Evolutionary conservation across 2,113 vertebrate genomes (phyloP).

Genomic region (Actenoides hombroni): DNA sequence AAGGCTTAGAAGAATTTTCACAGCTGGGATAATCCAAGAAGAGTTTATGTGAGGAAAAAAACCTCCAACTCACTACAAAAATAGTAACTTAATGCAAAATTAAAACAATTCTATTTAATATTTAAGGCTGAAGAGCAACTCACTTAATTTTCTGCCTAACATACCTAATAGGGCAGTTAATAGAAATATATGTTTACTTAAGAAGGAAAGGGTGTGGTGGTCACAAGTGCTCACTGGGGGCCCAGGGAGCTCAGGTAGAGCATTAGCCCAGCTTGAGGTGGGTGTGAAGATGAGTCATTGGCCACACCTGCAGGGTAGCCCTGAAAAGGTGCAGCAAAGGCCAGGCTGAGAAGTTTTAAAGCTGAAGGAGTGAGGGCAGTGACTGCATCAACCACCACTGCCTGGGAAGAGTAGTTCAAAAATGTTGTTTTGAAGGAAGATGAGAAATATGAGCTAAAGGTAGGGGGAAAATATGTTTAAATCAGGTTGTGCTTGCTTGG

Average conservation of each 20-base stretch:
- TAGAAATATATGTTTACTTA: background rate
- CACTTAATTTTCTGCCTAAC: background rate
- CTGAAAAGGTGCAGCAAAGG: background rate
- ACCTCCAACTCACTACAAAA: background rate
- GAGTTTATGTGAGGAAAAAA: background rate
- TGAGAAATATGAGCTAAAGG: background rate
- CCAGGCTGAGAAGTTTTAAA: background rate
- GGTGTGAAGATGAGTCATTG: background rate
- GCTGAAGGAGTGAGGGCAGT: background rate
- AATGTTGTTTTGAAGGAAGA: rapidly evolving
- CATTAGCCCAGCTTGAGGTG: background rate
- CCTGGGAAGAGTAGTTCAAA: background rate
- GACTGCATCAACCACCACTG: too few species aligned
- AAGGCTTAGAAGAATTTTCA: background rate
- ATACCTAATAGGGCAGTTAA: background rate
- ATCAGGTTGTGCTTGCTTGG: background rate
- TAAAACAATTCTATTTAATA: background rate
- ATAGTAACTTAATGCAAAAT: background rate
- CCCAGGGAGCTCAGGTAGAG: background rate
- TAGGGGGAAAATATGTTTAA: background rate
- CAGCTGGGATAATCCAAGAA: background rate
- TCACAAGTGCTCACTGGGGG: background rate
- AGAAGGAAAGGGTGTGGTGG: background rate
- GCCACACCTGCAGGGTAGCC: background rate
- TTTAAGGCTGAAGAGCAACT: background rate